Evolutionary conservation across 2,113 vertebrate species (phyloP).

Genomic region (Chinchilla lanigera): DNA sequence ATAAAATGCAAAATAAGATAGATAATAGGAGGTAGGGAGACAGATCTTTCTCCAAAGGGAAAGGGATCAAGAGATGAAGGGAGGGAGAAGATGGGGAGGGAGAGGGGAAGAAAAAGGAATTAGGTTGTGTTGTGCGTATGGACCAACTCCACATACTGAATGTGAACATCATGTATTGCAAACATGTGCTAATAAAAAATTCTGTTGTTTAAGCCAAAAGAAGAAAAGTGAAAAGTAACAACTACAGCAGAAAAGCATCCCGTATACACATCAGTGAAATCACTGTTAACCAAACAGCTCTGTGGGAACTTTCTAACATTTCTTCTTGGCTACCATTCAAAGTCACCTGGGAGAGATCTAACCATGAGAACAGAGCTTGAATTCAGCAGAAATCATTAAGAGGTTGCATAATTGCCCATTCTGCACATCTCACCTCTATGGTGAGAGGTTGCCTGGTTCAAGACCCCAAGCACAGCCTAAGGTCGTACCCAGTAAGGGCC

Average conservation of each 20-base stretch:
- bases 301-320: neutral
- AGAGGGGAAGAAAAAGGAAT: neutral
- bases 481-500: neutral
- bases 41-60: neutral
- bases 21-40: neutral
- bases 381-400: constrained; percentile 28
- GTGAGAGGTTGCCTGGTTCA: neutral
- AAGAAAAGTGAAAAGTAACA: neutral
- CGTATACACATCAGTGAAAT: neutral
- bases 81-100: neutral
- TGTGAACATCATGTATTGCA: neutral
- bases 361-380: neutral
- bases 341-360: neutral
- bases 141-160: neutral
- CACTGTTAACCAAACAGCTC: neutral
- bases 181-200: neutral
- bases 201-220: neutral
- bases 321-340: neutral
- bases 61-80: neutral
- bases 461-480: neutral
- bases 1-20: neutral
- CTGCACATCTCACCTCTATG: constrained; percentile 42
- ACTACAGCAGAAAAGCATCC: neutral
- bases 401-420: neutral
- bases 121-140: neutral